phyloP scores from a whole-genome alignment of 2,113 vertebrate genomes.

The Clinocottus analis region DNA sequence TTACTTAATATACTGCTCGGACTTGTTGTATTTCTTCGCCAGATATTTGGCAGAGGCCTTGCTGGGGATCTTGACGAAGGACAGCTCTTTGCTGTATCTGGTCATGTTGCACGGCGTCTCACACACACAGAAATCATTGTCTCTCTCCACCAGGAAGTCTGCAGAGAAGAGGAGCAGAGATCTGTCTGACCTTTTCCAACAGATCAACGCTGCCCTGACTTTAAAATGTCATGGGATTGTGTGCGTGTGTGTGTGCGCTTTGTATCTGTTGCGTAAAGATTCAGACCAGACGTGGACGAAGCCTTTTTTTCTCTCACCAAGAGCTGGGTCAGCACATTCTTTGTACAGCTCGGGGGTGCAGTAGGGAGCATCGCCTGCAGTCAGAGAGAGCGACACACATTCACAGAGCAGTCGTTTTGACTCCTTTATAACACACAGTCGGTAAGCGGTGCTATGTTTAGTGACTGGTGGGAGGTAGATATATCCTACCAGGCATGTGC shows the following conservation, averaged over 20 bases:
- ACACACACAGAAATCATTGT: slow-evolving; percentile 95
- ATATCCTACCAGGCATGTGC: slow-evolving; percentile 96
- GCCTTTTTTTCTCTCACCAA: slow-evolving; percentile 86
- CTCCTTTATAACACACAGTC: no score
- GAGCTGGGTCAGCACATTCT: slow-evolving; percentile 95
- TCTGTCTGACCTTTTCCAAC: slow-evolving; percentile 42
- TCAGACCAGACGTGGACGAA: slow-evolving; percentile 25
- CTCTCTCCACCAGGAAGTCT: slow-evolving; percentile 97
- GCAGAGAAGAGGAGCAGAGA: slow-evolving; percentile 46
- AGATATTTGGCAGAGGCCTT: slow-evolving; percentile 98
- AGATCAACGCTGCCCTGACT: slow-evolving; percentile 2
- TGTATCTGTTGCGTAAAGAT: slow-evolving; percentile 26
- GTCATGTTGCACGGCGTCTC: slow-evolving; percentile 98
- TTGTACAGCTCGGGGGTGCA: slow-evolving; percentile 98
- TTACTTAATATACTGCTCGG: slow-evolving; percentile 98
- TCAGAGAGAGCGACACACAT: slow-evolving; percentile 48
- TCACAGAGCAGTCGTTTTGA: neutral
- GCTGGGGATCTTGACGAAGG: slow-evolving; percentile 99
- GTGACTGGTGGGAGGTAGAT: neutral
- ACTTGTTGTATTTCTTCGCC: slow-evolving; percentile 99
- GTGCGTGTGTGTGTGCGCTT: slow-evolving; percentile 2
- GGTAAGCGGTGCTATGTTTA: no score
- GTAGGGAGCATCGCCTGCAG: slow-evolving; percentile 93
- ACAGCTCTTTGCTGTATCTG: slow-evolving; percentile 96
- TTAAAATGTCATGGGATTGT: slow-evolving; percentile 18